Base-by-base conservation (phyloP, 2,888 invertebrate species). In the Stomorhina lunata region DNA sequence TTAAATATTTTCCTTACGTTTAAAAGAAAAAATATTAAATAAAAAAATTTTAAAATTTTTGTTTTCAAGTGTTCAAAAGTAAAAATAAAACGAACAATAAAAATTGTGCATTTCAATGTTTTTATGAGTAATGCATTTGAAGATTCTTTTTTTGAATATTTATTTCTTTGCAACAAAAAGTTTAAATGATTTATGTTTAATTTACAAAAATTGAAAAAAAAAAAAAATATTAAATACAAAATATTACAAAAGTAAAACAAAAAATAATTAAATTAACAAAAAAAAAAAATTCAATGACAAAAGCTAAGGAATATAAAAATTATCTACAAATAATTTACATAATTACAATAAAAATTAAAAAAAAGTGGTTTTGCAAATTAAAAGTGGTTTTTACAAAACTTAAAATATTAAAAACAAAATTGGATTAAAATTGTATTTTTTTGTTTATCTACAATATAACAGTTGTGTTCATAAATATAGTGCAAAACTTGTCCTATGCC, bases 81-180 rank as follows among this genome's bases (percentile, higher is more conserved):
- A 27, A 15, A 45, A 59, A 43, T 63, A 43, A 40, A 73, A 63
- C 12, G 17, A 27, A n/a, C n/a, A 34, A 22, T 10, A 27, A 68
- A 63, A 77, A 75, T 71, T 69, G 53, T 78, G 45, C 32, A 78
- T 63, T 71, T 69, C 45, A 69, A 43, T 66, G 59, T 68, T 65
- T 77, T 43, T 6, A 61, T 77, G 77, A 77, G 53, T 69, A 78
- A 69, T 63, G 50, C 29, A 69, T 78, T 63, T 43, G 7, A 63
- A 69, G 55, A 55, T 29, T 37, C 10, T 15, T 32, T 32, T 4
- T 65, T 10, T 40, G 3, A 37, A 22, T 37, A 15, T 40, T 57
- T 45, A 43, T 45, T 57, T 32, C 57, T 45, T 45, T 32, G 22
- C 15, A 45, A 29, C 15, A 45, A n/a, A 22, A 25, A 69, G 17